Percentiles rank a stretch among this genome's conserved stretches.
These are phyloP conservation scores for Glyphotaelius pellucidus DNA, from an alignment of 2,888 invertebrate genomes.

Conservation along the genomic window DNA sequence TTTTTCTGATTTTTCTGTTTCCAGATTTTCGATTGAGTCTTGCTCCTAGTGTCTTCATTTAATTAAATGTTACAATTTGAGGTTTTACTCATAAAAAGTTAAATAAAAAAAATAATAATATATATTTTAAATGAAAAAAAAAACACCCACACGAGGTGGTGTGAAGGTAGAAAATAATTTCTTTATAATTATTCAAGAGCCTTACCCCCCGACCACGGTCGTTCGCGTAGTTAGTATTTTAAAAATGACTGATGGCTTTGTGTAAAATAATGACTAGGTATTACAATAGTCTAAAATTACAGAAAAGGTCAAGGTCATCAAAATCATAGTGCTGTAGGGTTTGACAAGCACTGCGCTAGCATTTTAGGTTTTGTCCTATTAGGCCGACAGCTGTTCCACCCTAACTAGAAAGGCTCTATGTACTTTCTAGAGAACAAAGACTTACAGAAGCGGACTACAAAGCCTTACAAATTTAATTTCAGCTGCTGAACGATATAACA, in stretches of 20 bases:
- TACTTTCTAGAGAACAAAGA: not conserved
- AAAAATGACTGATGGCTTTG: not conserved
- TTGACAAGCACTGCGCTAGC: not conserved
- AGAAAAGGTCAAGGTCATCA: not conserved
- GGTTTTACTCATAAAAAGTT: too few relatives aligned
- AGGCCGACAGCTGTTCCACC: not conserved
- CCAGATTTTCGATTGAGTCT: too few relatives aligned
- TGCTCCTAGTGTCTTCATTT: too few relatives aligned
- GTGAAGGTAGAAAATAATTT: too few relatives aligned
- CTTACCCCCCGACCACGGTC: not conserved
- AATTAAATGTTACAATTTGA: too few relatives aligned
- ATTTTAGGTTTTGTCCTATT: not conserved
- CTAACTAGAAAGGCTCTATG: not conserved
- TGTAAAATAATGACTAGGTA: not conserved
- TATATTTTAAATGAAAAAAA: too few relatives aligned
- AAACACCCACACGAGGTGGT: too few relatives aligned
- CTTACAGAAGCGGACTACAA: not conserved
- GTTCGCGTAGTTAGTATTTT: not conserved
- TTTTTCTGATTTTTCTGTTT: too few relatives aligned
- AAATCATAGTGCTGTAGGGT: not conserved
- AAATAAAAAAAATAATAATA: too few relatives aligned
- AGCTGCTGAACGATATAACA: not conserved
- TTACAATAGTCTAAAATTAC: not conserved
- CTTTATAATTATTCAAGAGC: too few relatives aligned
- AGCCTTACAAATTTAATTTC: not conserved